These are phyloP conservation scores for Sarcophaga rosellei DNA, from an alignment of 2,888 invertebrate species.

Conservation along the genomic window DNA sequence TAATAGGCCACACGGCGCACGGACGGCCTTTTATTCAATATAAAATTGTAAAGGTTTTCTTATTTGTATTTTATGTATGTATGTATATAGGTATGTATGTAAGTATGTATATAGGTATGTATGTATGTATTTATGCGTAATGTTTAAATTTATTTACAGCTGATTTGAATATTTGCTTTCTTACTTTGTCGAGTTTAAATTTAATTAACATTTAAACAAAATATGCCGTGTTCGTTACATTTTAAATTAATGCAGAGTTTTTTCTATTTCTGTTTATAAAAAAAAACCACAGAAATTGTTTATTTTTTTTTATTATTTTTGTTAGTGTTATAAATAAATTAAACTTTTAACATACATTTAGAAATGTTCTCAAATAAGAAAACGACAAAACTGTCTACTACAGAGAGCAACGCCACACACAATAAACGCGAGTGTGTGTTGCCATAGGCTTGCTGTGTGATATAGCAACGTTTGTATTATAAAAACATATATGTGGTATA, in stretches of 20 bases:
- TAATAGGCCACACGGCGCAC: neutral
- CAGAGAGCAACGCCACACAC: neutral
- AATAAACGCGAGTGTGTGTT: no score
- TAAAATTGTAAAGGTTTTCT: neutral
- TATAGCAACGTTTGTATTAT: no score
- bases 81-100: neutral
- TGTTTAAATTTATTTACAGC: neutral
- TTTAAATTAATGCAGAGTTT: slow-evolving; percentile 17
- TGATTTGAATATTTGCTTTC: neutral
- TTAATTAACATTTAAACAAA: slow-evolving; percentile 23
- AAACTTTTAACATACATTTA: slow-evolving; percentile 33
- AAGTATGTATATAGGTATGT: no score
- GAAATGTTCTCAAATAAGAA: neutral
- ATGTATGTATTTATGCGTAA: neutral
- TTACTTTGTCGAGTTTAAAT: neutral
- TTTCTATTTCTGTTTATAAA: no score
- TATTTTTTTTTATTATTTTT: neutral
- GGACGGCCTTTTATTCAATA: slow-evolving; percentile 17
- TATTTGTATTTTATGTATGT: no score
- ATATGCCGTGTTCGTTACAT: neutral
- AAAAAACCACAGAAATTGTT: no score
- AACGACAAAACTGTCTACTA: neutral
- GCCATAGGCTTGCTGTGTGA: no score
- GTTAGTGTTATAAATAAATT: slow-evolving; percentile 32
- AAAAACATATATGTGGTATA: no score